phyloP scores from a whole-genome alignment of 2,113 vertebrate species.

The Pica pica region DNA sequence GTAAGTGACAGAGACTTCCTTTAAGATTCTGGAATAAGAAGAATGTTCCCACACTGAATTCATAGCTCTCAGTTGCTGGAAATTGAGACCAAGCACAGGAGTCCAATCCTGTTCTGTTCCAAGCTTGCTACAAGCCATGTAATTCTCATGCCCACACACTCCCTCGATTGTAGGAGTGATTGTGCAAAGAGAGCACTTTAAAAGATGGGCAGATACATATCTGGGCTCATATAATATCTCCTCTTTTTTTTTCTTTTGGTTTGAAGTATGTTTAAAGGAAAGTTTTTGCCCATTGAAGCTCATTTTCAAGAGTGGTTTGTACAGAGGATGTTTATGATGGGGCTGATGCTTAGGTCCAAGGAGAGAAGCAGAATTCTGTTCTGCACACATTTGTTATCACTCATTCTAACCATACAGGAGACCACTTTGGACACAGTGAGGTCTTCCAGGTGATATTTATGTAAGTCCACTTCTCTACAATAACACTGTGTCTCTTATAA shows the following conservation, averaged over 20 bases:
- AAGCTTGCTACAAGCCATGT: neutral
- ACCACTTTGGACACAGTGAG: neutral
- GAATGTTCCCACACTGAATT: neutral
- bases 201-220: neutral
- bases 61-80: neutral
- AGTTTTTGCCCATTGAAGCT: constrained; percentile 27
- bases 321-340: neutral
- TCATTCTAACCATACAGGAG: neutral
- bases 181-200: neutral
- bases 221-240: neutral
- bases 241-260: neutral
- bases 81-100: neutral
- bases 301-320: constrained; percentile 27
- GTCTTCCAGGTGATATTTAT: neutral
- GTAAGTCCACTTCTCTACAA: neutral
- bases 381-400: neutral
- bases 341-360: neutral
- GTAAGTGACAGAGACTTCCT: neutral
- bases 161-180: rapidly evolving
- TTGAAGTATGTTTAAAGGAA: neutral
- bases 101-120: neutral
- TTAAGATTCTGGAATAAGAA: neutral
- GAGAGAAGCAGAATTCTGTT: neutral
- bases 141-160: neutral
- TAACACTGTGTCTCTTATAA: neutral